A percentile compares a stretch with the other conserved stretches of the same genome.
Conservation (phyloP, 2,888 invertebrate species). For the Drosophila barbarae region DNA sequence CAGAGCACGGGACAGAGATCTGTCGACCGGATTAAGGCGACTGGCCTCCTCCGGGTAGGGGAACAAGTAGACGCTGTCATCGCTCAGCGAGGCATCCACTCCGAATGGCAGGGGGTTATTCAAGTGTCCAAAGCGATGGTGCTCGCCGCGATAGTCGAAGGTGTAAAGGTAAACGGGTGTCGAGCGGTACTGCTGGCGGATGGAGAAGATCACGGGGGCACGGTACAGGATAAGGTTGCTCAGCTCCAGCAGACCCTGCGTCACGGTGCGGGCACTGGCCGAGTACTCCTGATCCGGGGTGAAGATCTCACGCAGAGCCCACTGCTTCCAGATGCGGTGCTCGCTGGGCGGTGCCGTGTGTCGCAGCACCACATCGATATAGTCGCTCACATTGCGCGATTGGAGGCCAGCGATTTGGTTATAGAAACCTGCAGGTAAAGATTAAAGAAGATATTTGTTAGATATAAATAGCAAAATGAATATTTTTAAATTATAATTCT, state of each 20-base stretch:
- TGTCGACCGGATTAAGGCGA: conserved; percentile 76
- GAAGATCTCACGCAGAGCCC: conserved; percentile 74
- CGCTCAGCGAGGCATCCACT: conserved; percentile 82
- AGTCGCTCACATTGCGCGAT: conserved; percentile 73
- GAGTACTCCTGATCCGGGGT: conserved; percentile 55
- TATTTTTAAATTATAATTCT: neutral
- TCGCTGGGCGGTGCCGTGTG: conserved; percentile 71
- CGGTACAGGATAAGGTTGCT: conserved; percentile 76
- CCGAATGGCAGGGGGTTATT: conserved; percentile 78
- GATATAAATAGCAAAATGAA: neutral
- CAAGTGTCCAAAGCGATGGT: conserved; percentile 77
- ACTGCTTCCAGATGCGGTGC: conserved; percentile 68
- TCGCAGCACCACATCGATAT: conserved; percentile 73
- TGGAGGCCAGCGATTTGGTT: conserved; percentile 62
- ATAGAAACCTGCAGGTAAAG: conserved; percentile 64
- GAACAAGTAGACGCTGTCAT: conserved; percentile 83
- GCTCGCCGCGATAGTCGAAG: conserved; percentile 80
- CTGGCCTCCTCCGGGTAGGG: conserved; percentile 78
- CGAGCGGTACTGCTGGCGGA: conserved; percentile 64
- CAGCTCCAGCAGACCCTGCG: conserved; percentile 74
- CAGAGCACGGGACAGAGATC: conserved; percentile 78
- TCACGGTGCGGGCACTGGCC: conserved; percentile 50
- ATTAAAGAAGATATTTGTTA: neutral
- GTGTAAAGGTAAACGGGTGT: conserved; percentile 80
- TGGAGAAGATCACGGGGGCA: conserved; percentile 74